Base-by-base conservation (phyloP, 53 echinoderm and acorn worm genomes). In the Glandiceps talaboti region DNA sequence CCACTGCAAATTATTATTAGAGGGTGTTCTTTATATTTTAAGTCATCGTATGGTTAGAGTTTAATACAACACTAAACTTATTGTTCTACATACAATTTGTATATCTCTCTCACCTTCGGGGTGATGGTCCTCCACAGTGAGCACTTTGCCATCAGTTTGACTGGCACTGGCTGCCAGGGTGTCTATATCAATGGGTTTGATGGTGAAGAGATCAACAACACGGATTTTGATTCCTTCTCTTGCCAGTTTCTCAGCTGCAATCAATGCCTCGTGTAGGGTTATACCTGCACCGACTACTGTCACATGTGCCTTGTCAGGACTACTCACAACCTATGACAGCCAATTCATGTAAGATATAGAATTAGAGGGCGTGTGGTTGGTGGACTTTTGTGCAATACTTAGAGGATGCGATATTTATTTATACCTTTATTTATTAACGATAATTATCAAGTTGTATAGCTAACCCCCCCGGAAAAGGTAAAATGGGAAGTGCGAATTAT, bases 101-200 rank as follows among this genome's bases (percentile, higher is more conserved):
- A n/a, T n/a, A n/a, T n/a, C n/a, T 29, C 0, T 75, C 79, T 73
- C 73, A 96, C 96, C 96, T 85, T 90, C 89, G 31, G 81, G 83
- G 81, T 96, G 92, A 84, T 96, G 96, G 77, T 96, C 96, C 77
- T 96, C 96, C 1, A 96, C 96, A 30, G 96, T 96, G 75, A 96
- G 73, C 32, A 92, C 82, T 74, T 83, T 90, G 75, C 92, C 92
- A 1, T 92, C 96, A 29, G 88, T 93, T 74, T 86, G 86, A 87
- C 90, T 92, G 33, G 96, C 96, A 73, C 88, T 86, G 30, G 88
- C 82, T 31, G 86, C 33, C 74, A 96, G 88, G 25, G 90, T 89
- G 0, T 83, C 87, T 76, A 79, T 87, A 77, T 96, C 96, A 0
- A 96, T 83, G 74, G 96, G 96, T 80, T 96, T 96, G 88, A 92